Evolutionary conservation across 2,888 invertebrate species (phyloP).

Genomic region (Euproctis similis): DNA sequence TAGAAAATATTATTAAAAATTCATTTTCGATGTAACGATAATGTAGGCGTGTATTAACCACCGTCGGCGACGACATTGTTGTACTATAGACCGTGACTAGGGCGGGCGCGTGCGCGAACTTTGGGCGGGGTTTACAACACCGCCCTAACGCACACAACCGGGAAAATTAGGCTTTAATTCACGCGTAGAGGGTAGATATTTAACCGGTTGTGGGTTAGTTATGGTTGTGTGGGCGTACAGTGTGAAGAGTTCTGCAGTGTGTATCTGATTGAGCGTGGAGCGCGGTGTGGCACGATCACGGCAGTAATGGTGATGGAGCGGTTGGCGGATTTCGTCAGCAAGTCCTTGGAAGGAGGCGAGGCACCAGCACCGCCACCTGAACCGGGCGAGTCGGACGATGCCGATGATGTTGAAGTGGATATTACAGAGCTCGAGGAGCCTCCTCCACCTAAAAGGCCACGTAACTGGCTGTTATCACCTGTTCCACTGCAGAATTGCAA

Average conservation of each 20-base stretch:
- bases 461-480: slow-evolving; percentile 69
- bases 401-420: slow-evolving; percentile 63
- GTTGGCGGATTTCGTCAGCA: slow-evolving; percentile 92
- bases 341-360: slow-evolving; percentile 84
- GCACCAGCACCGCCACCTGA: slow-evolving; percentile 64
- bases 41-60: slow-evolving; percentile 69
- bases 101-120: slow-evolving; percentile 60
- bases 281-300: slow-evolving; percentile 58
- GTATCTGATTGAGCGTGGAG: slow-evolving; percentile 53
- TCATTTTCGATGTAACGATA: slow-evolving; percentile 67
- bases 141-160: slow-evolving; percentile 33
- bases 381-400: slow-evolving; percentile 61
- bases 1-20: slow-evolving; percentile 58
- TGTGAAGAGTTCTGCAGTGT: slow-evolving; percentile 46
- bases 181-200: slow-evolving; percentile 14
- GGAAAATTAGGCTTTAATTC: slow-evolving; percentile 22
- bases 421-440: slow-evolving; percentile 67
- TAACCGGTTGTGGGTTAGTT: slow-evolving; percentile 9
- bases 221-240: slow-evolving; percentile 48
- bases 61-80: slow-evolving; percentile 37
- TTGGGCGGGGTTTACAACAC: slow-evolving; percentile 50
- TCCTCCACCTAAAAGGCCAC: slow-evolving; percentile 54
- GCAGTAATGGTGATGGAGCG: slow-evolving; percentile 86
- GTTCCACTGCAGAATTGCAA: slow-evolving; percentile 54
- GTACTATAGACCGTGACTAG: slow-evolving; percentile 15